Evolutionary conservation across 2,888 invertebrate genomes (phyloP).

Genomic region (Merodon equestris): DNA sequence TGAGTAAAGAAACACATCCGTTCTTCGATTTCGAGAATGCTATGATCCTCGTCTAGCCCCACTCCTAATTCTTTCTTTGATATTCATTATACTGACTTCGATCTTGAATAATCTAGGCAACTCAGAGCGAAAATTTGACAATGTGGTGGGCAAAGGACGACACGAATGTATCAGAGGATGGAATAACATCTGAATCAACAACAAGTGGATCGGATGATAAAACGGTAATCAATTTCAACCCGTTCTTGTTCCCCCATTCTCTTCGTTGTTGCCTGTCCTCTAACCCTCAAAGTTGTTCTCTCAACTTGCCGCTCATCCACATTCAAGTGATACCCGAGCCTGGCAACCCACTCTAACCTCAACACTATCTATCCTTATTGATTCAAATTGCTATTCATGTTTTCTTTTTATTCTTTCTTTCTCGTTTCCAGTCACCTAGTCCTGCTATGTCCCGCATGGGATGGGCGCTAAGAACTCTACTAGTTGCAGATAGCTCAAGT

Average conservation of each 20-base stretch:
- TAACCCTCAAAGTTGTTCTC: not conserved
- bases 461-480: conserved; percentile 84
- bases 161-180: conserved; percentile 17
- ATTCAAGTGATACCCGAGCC: not conserved
- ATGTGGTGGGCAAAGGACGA: conserved; percentile 32
- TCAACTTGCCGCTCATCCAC: not conserved
- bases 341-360: conserved; percentile 34
- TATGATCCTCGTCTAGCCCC: too few species aligned
- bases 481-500: conserved; percentile 83
- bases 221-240: conserved; percentile 26
- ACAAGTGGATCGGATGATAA: conserved; percentile 15
- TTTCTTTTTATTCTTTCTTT: conserved; percentile 4
- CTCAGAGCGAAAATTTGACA: conserved; percentile 31
- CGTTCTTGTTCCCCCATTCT: not conserved
- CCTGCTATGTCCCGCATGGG: conserved; percentile 84
- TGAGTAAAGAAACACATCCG: too few species aligned
- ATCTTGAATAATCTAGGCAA: conserved; percentile 23
- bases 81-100: too few species aligned
- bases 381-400: not conserved
- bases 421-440: conserved; percentile 81
- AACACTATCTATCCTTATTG: not conserved
- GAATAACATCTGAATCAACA: conserved; percentile 2
- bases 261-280: too few species aligned
- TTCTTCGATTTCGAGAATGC: too few species aligned
- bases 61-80: too few species aligned